A percentile compares a stretch with the other conserved stretches of the same genome.
Conservation (phyloP, 2,797 vertebrate genomes). For the Anguilla megastoma region DNA sequence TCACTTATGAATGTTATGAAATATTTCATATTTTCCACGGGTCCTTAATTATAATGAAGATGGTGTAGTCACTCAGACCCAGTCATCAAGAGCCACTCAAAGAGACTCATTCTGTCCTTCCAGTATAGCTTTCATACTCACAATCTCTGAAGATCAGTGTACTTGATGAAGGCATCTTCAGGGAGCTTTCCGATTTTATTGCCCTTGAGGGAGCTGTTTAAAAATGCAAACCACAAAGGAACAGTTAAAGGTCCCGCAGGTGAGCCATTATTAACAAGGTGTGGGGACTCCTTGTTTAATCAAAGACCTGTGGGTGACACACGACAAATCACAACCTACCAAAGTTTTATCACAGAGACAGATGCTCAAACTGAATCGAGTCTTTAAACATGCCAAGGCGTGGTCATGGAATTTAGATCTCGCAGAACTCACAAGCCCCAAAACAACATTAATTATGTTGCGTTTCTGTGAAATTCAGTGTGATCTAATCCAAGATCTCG, state of each 20-base stretch:
- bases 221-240: slow-evolving; percentile 33
- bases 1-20: not conserved
- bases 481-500: not conserved
- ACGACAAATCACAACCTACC: not conserved
- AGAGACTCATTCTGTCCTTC: not conserved
- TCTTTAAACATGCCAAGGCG: not conserved
- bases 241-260: not conserved
- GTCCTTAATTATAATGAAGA: not conserved
- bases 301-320: not conserved
- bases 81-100: not conserved
- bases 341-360: not conserved
- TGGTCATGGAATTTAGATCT: not conserved
- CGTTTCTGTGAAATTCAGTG: not conserved
- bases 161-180: slow-evolving; percentile 58
- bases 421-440: not conserved
- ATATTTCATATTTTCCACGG: not conserved
- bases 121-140: slow-evolving; percentile 44
- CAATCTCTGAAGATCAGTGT: slow-evolving; percentile 54
- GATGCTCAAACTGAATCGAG: not conserved
- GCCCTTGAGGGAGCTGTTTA: slow-evolving; percentile 54
- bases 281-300: not conserved
- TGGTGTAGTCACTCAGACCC: not conserved
- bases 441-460: not conserved
- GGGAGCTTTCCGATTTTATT: slow-evolving; percentile 57
- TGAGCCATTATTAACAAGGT: not conserved